Evolutionary conservation across 1,140 invertebrate genomes (phyloP).

Genomic region (Oncopodura yosiiana): DNA sequence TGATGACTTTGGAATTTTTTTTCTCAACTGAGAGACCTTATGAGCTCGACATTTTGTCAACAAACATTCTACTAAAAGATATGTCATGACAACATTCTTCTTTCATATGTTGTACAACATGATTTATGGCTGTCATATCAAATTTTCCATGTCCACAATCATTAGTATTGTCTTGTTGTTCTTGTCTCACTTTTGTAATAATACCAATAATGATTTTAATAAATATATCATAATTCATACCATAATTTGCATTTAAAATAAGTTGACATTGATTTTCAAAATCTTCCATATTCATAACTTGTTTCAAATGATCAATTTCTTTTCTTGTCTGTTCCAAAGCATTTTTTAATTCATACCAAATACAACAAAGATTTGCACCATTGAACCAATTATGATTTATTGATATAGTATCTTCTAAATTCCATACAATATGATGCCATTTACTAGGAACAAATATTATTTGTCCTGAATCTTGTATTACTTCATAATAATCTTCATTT

Average conservation of each 20-base stretch:
- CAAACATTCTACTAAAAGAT: too few species aligned
- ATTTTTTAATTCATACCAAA: constrained; percentile 59
- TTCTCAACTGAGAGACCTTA: too few species aligned
- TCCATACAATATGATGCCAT: constrained; percentile 94
- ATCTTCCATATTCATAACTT: constrained; percentile 57
- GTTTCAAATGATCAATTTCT: constrained; percentile 66
- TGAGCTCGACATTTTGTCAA: too few species aligned
- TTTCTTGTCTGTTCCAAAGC: constrained; percentile 58
- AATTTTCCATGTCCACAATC: constrained; percentile 7
- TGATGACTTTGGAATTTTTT: too few species aligned
- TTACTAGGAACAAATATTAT: constrained; percentile 91
- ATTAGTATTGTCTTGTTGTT: background rate
- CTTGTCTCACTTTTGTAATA: constrained; percentile 6
- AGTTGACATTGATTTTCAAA: constrained; percentile 65
- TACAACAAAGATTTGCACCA: constrained; percentile 66
- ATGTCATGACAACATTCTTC: too few species aligned
- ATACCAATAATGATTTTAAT: constrained; percentile 3
- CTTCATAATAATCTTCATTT: constrained; percentile 51
- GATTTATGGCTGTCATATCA: constrained; percentile 9
- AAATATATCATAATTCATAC: constrained; percentile 57
- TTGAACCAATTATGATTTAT: constrained; percentile 98
- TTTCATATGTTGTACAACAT: constrained; percentile 6
- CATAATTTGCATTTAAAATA: constrained; percentile 68
- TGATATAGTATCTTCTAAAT: constrained; percentile 86
- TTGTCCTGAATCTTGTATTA: constrained; percentile 82